Evolutionary conservation across 2,888 invertebrate species (phyloP).

Genomic region (Agrypnus murinus): DNA sequence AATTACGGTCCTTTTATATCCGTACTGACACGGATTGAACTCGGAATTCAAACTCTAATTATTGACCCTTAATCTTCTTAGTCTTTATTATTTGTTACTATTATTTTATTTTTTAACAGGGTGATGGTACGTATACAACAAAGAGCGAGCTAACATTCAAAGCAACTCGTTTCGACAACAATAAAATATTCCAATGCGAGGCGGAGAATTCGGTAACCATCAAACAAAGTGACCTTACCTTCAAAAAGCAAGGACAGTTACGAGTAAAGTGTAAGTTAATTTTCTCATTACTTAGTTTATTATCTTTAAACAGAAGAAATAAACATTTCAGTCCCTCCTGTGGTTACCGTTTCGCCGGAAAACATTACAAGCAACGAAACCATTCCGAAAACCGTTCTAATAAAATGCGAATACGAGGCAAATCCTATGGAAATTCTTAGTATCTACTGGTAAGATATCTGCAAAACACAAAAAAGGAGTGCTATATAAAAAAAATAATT

Average conservation of each 20-base stretch:
- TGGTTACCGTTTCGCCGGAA: slow-evolving; percentile 83
- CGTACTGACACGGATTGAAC: too few relatives aligned
- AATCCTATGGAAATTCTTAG: slow-evolving; percentile 87
- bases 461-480: not conserved
- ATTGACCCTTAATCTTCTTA: too few relatives aligned
- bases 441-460: slow-evolving; percentile 82
- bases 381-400: slow-evolving; percentile 76
- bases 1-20: too few relatives aligned
- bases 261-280: slow-evolving; percentile 88
- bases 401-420: slow-evolving; percentile 88
- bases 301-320: slow-evolving; percentile 1
- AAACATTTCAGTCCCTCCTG: slow-evolving; percentile 84
- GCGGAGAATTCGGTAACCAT: slow-evolving; percentile 88
- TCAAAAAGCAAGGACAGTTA: slow-evolving; percentile 81
- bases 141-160: slow-evolving; percentile 85
- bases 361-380: slow-evolving; percentile 88
- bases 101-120: too few relatives aligned
- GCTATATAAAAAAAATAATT: not conserved
- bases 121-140: slow-evolving; percentile 88
- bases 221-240: slow-evolving; percentile 82
- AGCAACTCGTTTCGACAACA: slow-evolving; percentile 88
- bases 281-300: not conserved
- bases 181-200: slow-evolving; percentile 84
- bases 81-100: too few relatives aligned
- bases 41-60: too few relatives aligned